Evolutionary conservation across 2,113 vertebrate species (phyloP).

Genomic region (Fregetta grallaria): DNA sequence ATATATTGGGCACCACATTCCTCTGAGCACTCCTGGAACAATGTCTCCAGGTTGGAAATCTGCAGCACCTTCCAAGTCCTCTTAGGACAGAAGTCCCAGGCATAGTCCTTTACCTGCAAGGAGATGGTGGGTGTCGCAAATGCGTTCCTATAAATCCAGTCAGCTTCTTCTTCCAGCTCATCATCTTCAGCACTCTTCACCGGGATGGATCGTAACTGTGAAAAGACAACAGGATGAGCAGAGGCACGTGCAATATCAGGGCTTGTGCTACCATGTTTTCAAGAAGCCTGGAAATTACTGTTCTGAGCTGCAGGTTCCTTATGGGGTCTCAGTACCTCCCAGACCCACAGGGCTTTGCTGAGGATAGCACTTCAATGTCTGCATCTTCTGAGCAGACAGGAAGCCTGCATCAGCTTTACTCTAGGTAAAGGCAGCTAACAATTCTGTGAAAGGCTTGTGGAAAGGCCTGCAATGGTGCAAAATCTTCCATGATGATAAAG

Average conservation of each 20-base stretch:
- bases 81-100: not conserved
- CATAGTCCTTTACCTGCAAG: slow-evolving; percentile 82
- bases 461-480: not conserved
- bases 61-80: not conserved
- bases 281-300: not conserved
- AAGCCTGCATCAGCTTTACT: not conserved
- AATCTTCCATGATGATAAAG: not conserved
- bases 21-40: not conserved
- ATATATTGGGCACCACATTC: not conserved
- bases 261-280: not conserved
- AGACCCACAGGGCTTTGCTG: not conserved
- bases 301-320: not conserved
- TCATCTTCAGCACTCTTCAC: slow-evolving; percentile 95
- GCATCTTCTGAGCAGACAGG: not conserved
- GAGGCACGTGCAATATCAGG: not conserved
- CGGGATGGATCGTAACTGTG: slow-evolving; percentile 87
- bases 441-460: not conserved
- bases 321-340: not conserved
- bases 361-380: not conserved
- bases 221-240: not conserved
- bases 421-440: not conserved
- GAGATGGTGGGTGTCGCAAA: slow-evolving; percentile 97
- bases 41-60: not conserved
- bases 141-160: slow-evolving; percentile 98
- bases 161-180: slow-evolving; percentile 96